phyloP scores from a whole-genome alignment of 2,888 invertebrate genomes.

The Rhynchonema sp. region DNA sequence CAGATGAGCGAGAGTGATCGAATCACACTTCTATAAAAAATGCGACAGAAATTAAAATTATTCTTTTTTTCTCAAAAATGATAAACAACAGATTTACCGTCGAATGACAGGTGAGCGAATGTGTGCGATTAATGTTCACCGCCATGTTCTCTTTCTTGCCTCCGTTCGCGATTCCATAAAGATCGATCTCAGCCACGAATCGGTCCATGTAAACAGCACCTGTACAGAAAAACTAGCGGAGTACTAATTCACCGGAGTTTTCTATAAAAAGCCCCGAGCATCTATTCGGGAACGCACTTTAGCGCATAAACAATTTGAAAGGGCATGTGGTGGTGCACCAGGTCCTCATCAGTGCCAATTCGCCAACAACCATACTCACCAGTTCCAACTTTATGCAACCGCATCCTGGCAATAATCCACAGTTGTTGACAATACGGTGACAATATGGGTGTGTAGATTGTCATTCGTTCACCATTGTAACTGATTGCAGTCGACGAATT shows the following conservation, averaged over 20 bases:
- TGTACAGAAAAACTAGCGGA: too few species aligned
- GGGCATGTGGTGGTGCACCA: too few species aligned
- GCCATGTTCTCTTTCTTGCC: slow-evolving; percentile 57
- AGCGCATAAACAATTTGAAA: too few species aligned
- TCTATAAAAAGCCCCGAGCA: too few species aligned
- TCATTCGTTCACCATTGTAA: slow-evolving; percentile 49
- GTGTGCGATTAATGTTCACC: slow-evolving; percentile 52
- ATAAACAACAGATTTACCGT: not conserved
- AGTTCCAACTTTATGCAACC: too few species aligned
- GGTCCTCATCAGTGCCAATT: too few species aligned
- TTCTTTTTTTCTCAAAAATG: slow-evolving; percentile 1
- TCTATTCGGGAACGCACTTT: too few species aligned
- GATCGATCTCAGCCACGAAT: not conserved
- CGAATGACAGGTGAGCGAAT: slow-evolving; percentile 12
- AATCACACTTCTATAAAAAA: slow-evolving; percentile 50
- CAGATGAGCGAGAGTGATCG: slow-evolving; percentile 66
- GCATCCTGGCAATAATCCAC: slow-evolving; percentile 68
- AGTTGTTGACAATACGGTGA: slow-evolving; percentile 76
- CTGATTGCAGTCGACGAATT: slow-evolving; percentile 2
- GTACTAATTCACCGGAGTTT: too few species aligned
- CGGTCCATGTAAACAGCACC: slow-evolving; percentile 16
- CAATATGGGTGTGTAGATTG: slow-evolving; percentile 60
- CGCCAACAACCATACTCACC: too few species aligned
- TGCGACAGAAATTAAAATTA: slow-evolving; percentile 6
- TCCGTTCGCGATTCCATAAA: not conserved